Conservation (phyloP, 1,140 invertebrate genomes). For the Homalodisca vitripennis region DNA sequence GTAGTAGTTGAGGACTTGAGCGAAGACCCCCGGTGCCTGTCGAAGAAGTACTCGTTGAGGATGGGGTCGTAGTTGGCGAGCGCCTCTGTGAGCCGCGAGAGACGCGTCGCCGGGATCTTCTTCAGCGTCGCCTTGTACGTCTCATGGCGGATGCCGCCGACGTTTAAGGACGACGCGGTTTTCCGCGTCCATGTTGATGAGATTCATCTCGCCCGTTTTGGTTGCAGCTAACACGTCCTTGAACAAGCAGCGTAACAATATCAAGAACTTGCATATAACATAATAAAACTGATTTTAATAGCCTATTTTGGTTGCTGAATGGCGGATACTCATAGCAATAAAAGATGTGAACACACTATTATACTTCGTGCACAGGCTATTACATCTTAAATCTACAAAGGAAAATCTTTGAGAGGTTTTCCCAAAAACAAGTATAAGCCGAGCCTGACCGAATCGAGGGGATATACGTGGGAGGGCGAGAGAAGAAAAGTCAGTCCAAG, state of each 20-base stretch:
- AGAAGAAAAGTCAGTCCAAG: too few species aligned
- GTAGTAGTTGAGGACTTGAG: conserved; percentile 89
- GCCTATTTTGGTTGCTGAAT: neutral
- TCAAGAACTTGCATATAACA: neutral
- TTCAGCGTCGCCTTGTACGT: conserved; percentile 92
- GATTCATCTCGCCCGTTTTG: conserved; percentile 58
- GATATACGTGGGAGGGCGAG: too few species aligned
- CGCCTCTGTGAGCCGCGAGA: conserved; percentile 85
- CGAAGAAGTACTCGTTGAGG: conserved; percentile 98
- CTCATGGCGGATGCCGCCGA: conserved; percentile 96
- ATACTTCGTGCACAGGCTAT: too few species aligned
- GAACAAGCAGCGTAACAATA: conserved; percentile 1
- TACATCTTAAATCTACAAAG: too few species aligned
- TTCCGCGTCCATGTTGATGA: conserved; percentile 87
- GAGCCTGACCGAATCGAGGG: too few species aligned
- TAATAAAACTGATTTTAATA: neutral
- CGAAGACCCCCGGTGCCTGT: conserved; percentile 96
- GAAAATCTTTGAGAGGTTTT: too few species aligned
- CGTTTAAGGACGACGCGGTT: conserved; percentile 98
- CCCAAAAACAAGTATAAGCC: too few species aligned
- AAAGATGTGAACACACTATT: neutral
- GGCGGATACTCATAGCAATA: neutral
- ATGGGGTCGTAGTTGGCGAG: conserved; percentile 95
- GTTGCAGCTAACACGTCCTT: conserved; percentile 33
- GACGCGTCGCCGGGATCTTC: conserved; percentile 90